Evolutionary conservation across 2,797 vertebrate species (phyloP), one percentile per base, ranked within the genome.

Genomic region (Poecile montanus): DNA sequence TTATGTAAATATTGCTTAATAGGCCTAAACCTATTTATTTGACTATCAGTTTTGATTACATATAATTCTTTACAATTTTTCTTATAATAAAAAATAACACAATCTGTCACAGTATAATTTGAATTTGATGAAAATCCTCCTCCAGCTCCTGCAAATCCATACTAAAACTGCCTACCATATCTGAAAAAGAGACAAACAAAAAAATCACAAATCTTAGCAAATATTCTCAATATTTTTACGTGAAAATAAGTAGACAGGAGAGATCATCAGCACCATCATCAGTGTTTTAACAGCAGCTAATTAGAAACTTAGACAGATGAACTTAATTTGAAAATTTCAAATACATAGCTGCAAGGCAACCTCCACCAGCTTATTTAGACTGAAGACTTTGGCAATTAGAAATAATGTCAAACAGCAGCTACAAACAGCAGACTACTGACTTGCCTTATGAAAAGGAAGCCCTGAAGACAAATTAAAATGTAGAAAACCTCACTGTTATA

Each of bases 21-120:
- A 88, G 36, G 25, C 16, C 51, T 73, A 85, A 66, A 85, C 1
- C 19, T 72, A 88, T 67, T 94, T 91, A 66, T 83, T 89, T 92
- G 67, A 82, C 44, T 88, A 56, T n/a, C 67, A 76, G 34, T 88
- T 93, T 92, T 94, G 45, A 83, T 75, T 65, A 88, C 21, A 91
- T 21, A 23, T 83, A 71, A 61, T 38, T 89, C 68, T 81, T 87
- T 25, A 67, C 15, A 56, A 73, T 51, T 70, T 21, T 71, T 67
- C 22, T 91, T 71, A 32, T 14, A 90, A 79, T 32, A 57, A 54
- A 82, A 89, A 82, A 12, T 9, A 63, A 18, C 45, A 77, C 68
- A 72, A 87, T 85, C 44, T 75, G 22, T 65, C 88, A 86, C 38
- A 93, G 30, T 15, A 67, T 50, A 89, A 83, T 54, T 86, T 9